Base-by-base conservation (phyloP, 2,888 invertebrate species). In the Apodemia hepburni region DNA sequence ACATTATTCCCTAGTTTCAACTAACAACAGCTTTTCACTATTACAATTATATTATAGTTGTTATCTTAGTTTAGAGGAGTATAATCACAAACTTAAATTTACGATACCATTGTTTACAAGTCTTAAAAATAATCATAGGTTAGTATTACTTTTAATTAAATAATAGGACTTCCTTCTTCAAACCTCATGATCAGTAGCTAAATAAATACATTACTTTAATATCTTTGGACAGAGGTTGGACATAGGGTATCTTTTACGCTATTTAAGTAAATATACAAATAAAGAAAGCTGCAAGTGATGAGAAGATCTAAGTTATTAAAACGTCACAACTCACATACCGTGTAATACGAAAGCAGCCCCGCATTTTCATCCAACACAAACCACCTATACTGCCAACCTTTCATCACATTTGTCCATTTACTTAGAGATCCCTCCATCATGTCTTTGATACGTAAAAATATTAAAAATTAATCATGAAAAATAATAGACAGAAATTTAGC, bases 351-450 rank as follows among this genome's bases (percentile, higher is more conserved):
- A 65, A 99, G 93, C 67, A 99, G 93, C 61, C 98, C 99, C 73
- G 98, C 97, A 88, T 97, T 98, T 87, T 98, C 98, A 91, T 99
- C 99, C 75, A 99, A 92, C 75, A 99, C 99, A 92, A 99, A 99
- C 98, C 99, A 99, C 73, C 99, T 95, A 92, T 98, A 99, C 88
- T 99, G 99, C 99, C 99, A 99, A 72, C 99, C 99, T 85, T 97
- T 98, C 94, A 98, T 97, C 79, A 98, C 97, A 93, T 98, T 98
- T 72, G 98, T 98, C 98, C 98, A 98, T 93, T 98, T 98, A 92
- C 97, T 97, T 68, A 98, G 91, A 67, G 97, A 97, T 77, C 98
- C 98, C 92, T 98, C 98, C 97, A 98, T 97, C 88, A 94, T 89
- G 75, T 77, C 87, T 82, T 72, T 65, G 65, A 67, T 77, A 80